Percentiles rank a stretch among this genome's conserved stretches.
Evolutionary conservation across 1,140 invertebrate genomes (phyloP).

Genomic region (Calycopis cecrops): DNA sequence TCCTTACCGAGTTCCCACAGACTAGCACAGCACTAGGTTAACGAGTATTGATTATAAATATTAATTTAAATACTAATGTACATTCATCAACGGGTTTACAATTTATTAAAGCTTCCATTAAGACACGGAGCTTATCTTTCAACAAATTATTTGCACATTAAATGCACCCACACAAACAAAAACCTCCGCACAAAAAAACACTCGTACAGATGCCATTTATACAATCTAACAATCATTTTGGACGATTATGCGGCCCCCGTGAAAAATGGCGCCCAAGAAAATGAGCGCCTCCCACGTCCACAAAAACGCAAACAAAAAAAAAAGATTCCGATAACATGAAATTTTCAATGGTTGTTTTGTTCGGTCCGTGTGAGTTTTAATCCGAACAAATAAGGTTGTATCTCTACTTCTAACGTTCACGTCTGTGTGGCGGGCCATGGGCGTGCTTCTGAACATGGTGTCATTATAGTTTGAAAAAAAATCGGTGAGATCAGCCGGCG

Average conservation of each 20-base stretch:
- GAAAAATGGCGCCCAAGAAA: constrained; percentile 54
- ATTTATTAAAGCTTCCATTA: constrained; percentile 1
- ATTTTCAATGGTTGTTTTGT: constrained; percentile 52
- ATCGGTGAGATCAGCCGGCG: constrained; percentile 61
- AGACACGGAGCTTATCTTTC: constrained; percentile 4
- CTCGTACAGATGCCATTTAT: constrained; percentile 5
- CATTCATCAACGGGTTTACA: neutral
- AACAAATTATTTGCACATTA: constrained; percentile 11
- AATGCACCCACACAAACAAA: constrained; percentile 4
- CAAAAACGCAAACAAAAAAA: constrained; percentile 43
- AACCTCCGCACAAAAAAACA: constrained; percentile 9
- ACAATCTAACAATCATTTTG: neutral
- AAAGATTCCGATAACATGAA: constrained; percentile 51
- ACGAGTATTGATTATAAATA: too few species aligned
- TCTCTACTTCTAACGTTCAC: neutral
- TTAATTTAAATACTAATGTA: too few species aligned
- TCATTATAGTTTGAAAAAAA: constrained; percentile 46
- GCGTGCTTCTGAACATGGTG: constrained; percentile 2
- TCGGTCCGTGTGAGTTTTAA: constrained; percentile 12
- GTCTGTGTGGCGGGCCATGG: neutral
- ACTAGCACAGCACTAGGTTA: too few species aligned
- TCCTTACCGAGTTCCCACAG: too few species aligned
- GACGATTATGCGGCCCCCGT: constrained; percentile 29
- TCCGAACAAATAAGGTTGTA: neutral
- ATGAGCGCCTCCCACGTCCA: constrained; percentile 37